These are phyloP conservation scores for Pollenia griseotomentosa DNA, from an alignment of 2,888 invertebrate species.

Conservation along the genomic window DNA sequence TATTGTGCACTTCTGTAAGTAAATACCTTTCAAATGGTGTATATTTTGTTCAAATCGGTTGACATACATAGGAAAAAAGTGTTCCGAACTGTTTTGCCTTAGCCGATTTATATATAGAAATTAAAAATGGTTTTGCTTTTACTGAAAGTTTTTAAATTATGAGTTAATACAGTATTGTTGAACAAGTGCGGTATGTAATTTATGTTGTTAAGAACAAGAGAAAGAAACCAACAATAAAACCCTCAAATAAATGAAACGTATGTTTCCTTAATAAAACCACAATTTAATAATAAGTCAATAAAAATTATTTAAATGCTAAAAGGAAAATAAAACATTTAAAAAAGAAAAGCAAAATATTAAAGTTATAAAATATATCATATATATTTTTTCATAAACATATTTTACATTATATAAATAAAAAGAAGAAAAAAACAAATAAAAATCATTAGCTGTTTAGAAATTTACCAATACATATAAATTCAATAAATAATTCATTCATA, in stretches of 20 bases:
- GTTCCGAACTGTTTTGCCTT: too few relatives aligned
- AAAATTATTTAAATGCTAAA: slow-evolving; percentile 39
- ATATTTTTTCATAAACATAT: slow-evolving; percentile 69
- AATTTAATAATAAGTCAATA: slow-evolving; percentile 58
- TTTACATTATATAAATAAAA: slow-evolving; percentile 37
- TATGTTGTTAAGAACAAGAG: slow-evolving; percentile 19
- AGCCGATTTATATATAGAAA: too few relatives aligned
- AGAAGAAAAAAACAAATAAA: slow-evolving; percentile 2
- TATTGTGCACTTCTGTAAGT: too few relatives aligned
- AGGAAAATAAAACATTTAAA: slow-evolving; percentile 9
- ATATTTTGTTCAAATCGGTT: too few relatives aligned
- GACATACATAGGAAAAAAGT: too few relatives aligned
- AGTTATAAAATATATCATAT: slow-evolving; percentile 68
- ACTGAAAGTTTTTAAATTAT: too few relatives aligned
- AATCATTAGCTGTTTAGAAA: slow-evolving; percentile 42
- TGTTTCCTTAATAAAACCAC: slow-evolving; percentile 69
- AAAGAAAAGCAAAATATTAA: slow-evolving; percentile 17
- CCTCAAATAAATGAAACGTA: slow-evolving; percentile 69
- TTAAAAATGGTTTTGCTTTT: too few relatives aligned
- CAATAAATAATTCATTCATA: slow-evolving; percentile 15
- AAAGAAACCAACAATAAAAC: slow-evolving; percentile 61
- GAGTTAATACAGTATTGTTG: too few relatives aligned
- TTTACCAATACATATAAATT: neutral
- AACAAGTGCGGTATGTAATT: neutral
- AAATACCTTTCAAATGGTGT: too few relatives aligned